phyloP scores from a whole-genome alignment of 2,888 invertebrate genomes.

The Lydus trimaculatus region DNA sequence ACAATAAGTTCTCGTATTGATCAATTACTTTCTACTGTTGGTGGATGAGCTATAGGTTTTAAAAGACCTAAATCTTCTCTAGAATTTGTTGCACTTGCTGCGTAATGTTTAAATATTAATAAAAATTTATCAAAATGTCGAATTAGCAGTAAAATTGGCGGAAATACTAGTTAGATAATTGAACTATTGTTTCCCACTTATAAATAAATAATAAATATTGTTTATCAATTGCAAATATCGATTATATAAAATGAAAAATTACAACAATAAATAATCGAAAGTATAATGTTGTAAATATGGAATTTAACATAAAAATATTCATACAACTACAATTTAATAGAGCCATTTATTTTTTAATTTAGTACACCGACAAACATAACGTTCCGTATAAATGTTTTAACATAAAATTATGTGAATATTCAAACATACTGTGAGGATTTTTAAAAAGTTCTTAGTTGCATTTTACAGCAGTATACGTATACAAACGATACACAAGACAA shows the following conservation, averaged over 20 bases:
- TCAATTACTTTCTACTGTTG: no score
- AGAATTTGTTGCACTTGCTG: no score
- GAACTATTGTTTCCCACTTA: no score
- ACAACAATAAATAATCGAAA: slow-evolving; percentile 12
- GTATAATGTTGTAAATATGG: slow-evolving; percentile 32
- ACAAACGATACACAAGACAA: slow-evolving; percentile 35
- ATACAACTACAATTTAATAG: slow-evolving; percentile 56
- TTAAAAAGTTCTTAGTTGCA: slow-evolving; percentile 48
- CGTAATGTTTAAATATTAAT: no score
- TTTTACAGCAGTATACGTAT: slow-evolving; percentile 44
- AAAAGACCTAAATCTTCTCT: no score
- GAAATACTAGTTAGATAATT: no score
- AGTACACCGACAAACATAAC: slow-evolving; percentile 56
- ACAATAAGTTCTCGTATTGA: no score
- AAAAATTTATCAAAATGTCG: no score
- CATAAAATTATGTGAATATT: slow-evolving; percentile 54
- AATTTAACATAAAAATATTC: slow-evolving; percentile 45
- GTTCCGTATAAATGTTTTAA: slow-evolving; percentile 51
- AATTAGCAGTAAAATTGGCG: no score
- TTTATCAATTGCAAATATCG: neutral
- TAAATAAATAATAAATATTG: no score
- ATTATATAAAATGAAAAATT: slow-evolving; percentile 32
- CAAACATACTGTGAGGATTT: slow-evolving; percentile 52
- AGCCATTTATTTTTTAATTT: slow-evolving; percentile 59
- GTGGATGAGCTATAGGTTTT: no score